Percentiles rank a stretch among this genome's conserved stretches.
Evolutionary conservation across 2,888 invertebrate genomes (phyloP).

Genomic region (Allophyes oxyacanthae): DNA sequence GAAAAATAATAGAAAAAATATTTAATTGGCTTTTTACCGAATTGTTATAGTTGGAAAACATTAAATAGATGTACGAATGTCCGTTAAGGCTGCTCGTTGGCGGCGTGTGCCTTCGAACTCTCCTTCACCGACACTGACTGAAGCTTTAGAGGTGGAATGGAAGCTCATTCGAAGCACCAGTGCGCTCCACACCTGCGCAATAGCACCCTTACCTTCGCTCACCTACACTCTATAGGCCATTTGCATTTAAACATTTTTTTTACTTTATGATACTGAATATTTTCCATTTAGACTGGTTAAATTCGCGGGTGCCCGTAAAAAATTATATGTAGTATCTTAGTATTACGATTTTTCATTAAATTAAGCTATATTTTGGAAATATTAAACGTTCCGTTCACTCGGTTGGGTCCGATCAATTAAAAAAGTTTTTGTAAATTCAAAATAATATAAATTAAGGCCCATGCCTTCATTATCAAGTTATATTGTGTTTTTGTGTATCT

Average conservation of each 20-base stretch:
- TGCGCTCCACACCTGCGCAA: slow-evolving; percentile 71
- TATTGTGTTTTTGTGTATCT: no score
- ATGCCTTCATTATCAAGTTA: no score
- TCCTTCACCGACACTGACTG: slow-evolving; percentile 43
- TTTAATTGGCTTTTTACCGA: no score
- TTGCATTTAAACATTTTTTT: slow-evolving; percentile 23
- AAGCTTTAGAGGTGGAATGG: slow-evolving; percentile 21
- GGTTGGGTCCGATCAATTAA: no score
- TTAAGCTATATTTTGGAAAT: no score
- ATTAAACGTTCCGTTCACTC: no score
- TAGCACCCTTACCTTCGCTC: slow-evolving; percentile 26
- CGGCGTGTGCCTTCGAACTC: slow-evolving; percentile 29
- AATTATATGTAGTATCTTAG: no score
- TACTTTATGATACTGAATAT: not conserved
- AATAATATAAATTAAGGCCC: no score
- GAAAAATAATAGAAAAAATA: no score
- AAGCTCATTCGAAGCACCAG: slow-evolving; percentile 54
- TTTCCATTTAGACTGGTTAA: not conserved
- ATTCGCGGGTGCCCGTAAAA: no score
- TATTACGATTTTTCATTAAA: no score
- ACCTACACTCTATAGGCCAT: slow-evolving; percentile 44
- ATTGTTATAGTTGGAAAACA: slow-evolving; percentile 19
- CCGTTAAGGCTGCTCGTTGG: slow-evolving; percentile 23
- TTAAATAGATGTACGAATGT: slow-evolving; percentile 21
- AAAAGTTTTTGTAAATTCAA: no score